Conservation (phyloP, 2,113 vertebrate genomes). For the Xiphorhynchus elegans region DNA sequence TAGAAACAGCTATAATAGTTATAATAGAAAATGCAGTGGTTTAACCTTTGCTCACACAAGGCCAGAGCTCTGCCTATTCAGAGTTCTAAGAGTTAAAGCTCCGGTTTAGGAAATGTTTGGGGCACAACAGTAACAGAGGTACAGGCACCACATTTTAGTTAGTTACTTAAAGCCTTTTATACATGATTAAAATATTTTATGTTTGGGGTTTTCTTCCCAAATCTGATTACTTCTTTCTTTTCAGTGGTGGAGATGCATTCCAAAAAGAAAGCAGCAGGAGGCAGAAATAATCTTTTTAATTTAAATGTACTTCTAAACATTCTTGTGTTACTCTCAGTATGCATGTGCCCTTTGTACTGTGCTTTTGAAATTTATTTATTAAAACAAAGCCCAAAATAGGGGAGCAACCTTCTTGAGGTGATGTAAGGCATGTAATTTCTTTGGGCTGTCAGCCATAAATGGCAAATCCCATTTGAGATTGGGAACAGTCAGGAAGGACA, state of each 20-base stretch:
- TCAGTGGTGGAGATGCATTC: background rate
- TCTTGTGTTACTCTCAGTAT: background rate
- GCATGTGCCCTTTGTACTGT: background rate
- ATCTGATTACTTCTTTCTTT: background rate
- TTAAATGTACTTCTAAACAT: background rate
- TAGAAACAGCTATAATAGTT: background rate
- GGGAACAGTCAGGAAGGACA: background rate
- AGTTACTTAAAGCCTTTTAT: background rate
- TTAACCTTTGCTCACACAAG: background rate
- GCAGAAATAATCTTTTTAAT: constrained; percentile 11
- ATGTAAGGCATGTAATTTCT: constrained; percentile 6
- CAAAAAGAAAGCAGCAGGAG: background rate
- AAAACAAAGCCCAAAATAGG: constrained; percentile 13
- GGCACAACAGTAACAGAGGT: background rate
- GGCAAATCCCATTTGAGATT: background rate
- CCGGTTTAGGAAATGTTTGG: background rate
- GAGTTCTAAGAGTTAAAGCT: background rate
- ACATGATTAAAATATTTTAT: background rate
- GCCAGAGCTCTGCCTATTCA: background rate
- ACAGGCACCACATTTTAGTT: background rate
- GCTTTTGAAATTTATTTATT: background rate
- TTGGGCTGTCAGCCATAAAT: constrained; percentile 27
- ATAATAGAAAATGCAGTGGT: background rate
- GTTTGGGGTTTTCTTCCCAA: background rate
- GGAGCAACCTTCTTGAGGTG: background rate